A percentile compares a stretch with the other conserved stretches of the same genome.
phyloP scores from a whole-genome alignment of 2,113 vertebrate species.

The Gymnobelideus leadbeateri region DNA sequence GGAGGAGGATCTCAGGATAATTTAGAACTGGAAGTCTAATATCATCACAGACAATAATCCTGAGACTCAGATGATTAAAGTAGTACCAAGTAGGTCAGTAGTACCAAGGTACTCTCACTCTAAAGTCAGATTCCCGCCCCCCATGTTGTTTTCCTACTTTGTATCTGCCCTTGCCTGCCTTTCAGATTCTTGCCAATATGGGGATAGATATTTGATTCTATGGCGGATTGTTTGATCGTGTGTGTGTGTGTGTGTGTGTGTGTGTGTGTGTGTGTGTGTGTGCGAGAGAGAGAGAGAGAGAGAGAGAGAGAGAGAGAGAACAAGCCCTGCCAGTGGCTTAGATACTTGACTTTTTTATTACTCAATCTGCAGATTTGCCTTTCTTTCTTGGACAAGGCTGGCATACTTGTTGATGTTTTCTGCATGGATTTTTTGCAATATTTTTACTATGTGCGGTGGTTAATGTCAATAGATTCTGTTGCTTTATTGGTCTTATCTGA shows the following conservation, averaged over 20 bases:
- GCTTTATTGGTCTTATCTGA: background rate
- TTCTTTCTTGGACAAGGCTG: constrained; percentile 15
- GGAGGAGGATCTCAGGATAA: background rate
- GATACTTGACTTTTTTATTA: constrained; percentile 20
- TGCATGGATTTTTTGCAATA: constrained; percentile 17
- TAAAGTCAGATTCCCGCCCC: too few relatives aligned
- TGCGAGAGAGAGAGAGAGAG: too few relatives aligned
- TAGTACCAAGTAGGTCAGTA: too few relatives aligned
- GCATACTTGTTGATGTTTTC: background rate
- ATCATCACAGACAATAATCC: background rate
- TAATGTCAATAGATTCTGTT: background rate
- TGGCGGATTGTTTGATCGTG: background rate
- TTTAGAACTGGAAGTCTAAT: background rate
- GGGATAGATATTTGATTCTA: background rate
- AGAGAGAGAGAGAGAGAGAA: too few relatives aligned
- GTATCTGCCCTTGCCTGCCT: background rate
- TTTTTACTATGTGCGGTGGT: constrained; percentile 14
- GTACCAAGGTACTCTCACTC: background rate
- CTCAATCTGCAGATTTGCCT: constrained; percentile 25
- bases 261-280: background rate
- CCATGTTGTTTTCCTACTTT: background rate
- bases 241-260: background rate
- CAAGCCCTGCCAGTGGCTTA: background rate
- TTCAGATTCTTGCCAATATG: background rate
- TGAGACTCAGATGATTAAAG: background rate